Base-by-base conservation (phyloP, 2,888 invertebrate species). In the Drosophila dives region DNA sequence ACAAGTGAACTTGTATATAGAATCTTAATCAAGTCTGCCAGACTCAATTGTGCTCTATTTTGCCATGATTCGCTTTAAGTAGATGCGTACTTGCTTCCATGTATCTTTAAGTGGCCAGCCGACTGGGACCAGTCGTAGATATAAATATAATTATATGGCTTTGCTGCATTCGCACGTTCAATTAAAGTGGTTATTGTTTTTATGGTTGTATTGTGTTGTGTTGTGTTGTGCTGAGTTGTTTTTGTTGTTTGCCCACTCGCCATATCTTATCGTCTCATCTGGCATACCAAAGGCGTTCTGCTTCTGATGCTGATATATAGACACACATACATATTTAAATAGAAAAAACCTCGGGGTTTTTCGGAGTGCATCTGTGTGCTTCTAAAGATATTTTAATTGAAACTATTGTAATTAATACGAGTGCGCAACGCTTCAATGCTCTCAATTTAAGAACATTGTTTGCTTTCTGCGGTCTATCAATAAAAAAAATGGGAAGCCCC, bases 221-320 rank as follows among this genome's bases (percentile, higher is more conserved):
- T 20, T 23, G 11, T 59, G 51, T 38, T 58, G 42, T 26, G 61
- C 60, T 60, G 34, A 65, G 60, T 55, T 71, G 61, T 58, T 36
- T 51, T 68, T 50, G 56, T 29, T 55, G 26, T 64, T 40, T 59
- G 54, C 56, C 50, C 55, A 51, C 49, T 29, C 42, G 38, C 38
- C 67, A 64, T 86, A 86, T 90, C 90, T 86, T 86, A 86, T 86
- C 83, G 72, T 71, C 72, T 85, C 85, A 88, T 84, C 86, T 90
- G 72, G 50, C 72, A 89, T 81, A 60, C 80, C 79, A 84, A 65
- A 72, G 73, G 67, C 73, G 59, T 58, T 72, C 53, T 70, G 64
- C 64, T 65, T 36, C 36, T 58, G 65, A 42, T 80, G 65, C 62
- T 77, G 59, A 64, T 32, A 54, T 17, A 54, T 23, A 26, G 26